Evolutionary conservation across 2,888 invertebrate species (phyloP).

Genomic region (Cosmorhoe ocellata): DNA sequence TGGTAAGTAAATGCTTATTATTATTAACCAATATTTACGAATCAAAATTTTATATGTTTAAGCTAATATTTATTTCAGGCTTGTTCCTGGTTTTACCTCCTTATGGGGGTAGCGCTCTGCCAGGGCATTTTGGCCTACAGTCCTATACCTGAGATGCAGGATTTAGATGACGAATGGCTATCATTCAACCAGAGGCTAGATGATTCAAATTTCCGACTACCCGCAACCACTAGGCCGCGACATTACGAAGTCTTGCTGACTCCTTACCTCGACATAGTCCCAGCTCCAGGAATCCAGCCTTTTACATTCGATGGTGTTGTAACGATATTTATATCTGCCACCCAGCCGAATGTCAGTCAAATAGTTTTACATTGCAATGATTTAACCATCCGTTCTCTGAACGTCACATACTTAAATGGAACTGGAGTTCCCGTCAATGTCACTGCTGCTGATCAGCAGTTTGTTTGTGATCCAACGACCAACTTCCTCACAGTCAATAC

Average conservation of each 20-base stretch:
- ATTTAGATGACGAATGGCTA: conserved; percentile 62
- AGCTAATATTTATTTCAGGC: conserved; percentile 42
- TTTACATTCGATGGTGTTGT: conserved; percentile 74
- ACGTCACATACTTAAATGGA: conserved; percentile 39
- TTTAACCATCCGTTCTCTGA: conserved; percentile 64
- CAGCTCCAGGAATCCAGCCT: conserved; percentile 35
- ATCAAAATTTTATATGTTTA: neutral
- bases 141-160: conserved; percentile 50
- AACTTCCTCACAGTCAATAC: conserved; percentile 58
- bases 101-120: conserved; percentile 53
- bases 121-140: conserved; percentile 54
- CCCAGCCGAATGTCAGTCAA: conserved; percentile 41
- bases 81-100: conserved; percentile 53
- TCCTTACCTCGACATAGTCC: conserved; percentile 67
- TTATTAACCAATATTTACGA: neutral
- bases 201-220: conserved; percentile 67
- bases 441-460: conserved; percentile 37
- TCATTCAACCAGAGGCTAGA: conserved; percentile 50
- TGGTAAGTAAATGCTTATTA: conserved; percentile 50
- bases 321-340: conserved; percentile 51
- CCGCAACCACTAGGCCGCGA: conserved; percentile 70
- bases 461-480: conserved; percentile 50
- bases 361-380: conserved; percentile 70
- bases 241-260: conserved; percentile 79
- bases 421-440: conserved; percentile 33